Evolutionary conservation across 2,113 vertebrate genomes (phyloP).

Genomic region (Zosterops lateralis): DNA sequence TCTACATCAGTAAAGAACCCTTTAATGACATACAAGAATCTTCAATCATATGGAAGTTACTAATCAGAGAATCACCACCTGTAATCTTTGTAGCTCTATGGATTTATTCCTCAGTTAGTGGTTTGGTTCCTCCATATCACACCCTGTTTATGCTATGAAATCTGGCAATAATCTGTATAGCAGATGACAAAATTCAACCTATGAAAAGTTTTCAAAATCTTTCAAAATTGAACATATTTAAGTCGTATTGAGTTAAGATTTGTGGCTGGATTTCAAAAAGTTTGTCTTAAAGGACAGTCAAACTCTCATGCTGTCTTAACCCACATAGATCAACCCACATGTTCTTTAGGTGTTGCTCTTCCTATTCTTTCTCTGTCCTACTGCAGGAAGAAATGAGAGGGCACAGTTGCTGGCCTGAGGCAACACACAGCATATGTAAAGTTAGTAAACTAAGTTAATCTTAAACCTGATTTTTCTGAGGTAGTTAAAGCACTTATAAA

Average conservation of each 20-base stretch:
- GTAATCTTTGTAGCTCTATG: not conserved
- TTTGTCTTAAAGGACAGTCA: not conserved
- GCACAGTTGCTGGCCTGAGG: not conserved
- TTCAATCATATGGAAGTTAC: not conserved
- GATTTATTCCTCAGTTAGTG: not conserved
- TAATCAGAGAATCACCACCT: not conserved
- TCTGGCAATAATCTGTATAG: not conserved
- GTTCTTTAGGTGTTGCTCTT: not conserved
- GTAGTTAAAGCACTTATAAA: not conserved
- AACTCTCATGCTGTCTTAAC: not conserved
- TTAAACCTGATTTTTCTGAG: not conserved
- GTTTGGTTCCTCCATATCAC: not conserved
- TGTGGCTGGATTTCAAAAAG: not conserved
- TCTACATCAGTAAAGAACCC: not conserved
- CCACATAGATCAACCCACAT: not conserved
- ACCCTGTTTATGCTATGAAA: not conserved
- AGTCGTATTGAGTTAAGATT: not conserved
- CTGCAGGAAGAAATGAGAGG: not conserved
- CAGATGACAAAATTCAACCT: not conserved
- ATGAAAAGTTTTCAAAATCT: not conserved
- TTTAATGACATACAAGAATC: not conserved
- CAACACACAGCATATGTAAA: not conserved
- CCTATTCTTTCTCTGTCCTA: not conserved
- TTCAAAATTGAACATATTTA: not conserved
- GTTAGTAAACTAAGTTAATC: not conserved